Evolutionary conservation across 2,113 vertebrate species (phyloP).

Genomic region (Lagenorhynchus albirostris): DNA sequence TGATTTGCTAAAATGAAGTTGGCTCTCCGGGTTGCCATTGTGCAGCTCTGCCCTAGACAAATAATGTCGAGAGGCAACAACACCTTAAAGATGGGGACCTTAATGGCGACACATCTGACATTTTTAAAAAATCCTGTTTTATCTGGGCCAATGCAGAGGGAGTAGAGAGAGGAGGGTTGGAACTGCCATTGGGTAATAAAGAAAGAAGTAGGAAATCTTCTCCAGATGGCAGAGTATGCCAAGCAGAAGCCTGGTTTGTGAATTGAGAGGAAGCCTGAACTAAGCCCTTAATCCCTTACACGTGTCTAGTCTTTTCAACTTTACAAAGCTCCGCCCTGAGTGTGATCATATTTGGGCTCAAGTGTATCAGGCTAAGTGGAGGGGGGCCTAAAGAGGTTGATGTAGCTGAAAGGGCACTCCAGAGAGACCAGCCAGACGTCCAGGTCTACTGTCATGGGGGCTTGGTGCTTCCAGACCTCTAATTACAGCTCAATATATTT

Average conservation of each 20-base stretch:
- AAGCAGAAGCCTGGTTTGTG: constrained; percentile 54
- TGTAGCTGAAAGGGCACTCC: background rate
- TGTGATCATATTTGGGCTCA: constrained; percentile 26
- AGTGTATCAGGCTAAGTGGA: background rate
- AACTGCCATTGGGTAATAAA: constrained; percentile 27
- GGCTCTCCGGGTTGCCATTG: background rate
- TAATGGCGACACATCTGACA: background rate
- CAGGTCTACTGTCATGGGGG: background rate
- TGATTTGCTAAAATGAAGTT: background rate
- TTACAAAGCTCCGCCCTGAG: constrained; percentile 39
- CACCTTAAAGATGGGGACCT: background rate
- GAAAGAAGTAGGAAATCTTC: constrained; percentile 42
- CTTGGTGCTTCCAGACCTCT: background rate
- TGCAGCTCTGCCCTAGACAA: background rate
- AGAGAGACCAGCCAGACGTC: background rate
- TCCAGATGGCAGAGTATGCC: constrained; percentile 49
- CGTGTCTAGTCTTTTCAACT: constrained; percentile 53
- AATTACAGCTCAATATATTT: background rate
- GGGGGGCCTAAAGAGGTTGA: background rate
- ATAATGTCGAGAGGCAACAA: background rate
- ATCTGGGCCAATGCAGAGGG: background rate
- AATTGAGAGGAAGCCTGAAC: constrained; percentile 57
- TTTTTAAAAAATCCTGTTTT: background rate
- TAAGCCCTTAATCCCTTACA: constrained; percentile 67
- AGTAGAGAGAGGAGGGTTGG: background rate